These are phyloP conservation scores for Mormyrus lacerda DNA, from an alignment of 2,113 vertebrate genomes.

Conservation along the genomic window DNA sequence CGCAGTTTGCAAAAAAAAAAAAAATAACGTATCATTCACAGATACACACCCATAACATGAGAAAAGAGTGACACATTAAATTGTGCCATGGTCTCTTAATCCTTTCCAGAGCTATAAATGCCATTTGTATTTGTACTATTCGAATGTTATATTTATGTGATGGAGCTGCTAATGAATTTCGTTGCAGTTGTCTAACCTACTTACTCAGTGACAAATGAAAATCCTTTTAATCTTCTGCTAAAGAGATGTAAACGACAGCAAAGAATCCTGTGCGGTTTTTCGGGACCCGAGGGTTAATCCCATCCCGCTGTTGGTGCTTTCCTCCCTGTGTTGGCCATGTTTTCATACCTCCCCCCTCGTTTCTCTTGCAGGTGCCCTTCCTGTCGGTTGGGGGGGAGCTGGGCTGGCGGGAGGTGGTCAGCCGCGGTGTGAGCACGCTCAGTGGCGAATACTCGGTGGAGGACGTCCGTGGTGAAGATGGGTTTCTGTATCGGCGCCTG, in stretches of 20 bases:
- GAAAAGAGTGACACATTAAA: no score
- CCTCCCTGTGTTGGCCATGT: background rate
- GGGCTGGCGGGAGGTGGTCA: constrained; percentile 72
- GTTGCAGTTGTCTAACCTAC: no score
- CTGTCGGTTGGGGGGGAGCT: constrained; percentile 89
- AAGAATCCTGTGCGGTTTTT: background rate
- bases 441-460: constrained; percentile 86
- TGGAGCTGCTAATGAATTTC: no score
- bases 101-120: background rate
- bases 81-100: no score
- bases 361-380: constrained; percentile 76
- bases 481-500: constrained; percentile 74
- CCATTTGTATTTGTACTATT: background rate
- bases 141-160: no score
- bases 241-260: background rate
- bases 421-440: constrained; percentile 65
- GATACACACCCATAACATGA: no score
- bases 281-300: no score
- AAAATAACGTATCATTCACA: no score
- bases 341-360: background rate
- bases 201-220: background rate
- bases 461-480: constrained; percentile 80
- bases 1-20: no score
- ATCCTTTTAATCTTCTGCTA: background rate
- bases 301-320: background rate